These are phyloP conservation scores for Laspeyria flexula DNA, from an alignment of 2,888 invertebrate species.

Conservation along the genomic window DNA sequence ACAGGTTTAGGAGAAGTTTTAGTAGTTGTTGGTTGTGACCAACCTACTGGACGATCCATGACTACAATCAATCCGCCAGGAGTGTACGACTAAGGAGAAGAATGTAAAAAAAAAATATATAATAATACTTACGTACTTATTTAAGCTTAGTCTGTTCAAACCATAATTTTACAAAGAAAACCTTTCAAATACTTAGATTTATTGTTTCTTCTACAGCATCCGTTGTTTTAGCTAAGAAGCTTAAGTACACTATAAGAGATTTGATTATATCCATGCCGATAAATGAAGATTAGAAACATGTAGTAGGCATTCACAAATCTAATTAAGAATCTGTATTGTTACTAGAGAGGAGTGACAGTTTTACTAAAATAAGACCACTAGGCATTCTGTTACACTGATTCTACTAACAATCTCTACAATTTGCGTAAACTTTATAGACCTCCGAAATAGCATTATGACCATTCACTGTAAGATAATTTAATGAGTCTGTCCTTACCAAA, in stretches of 20 bases:
- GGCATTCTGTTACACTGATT: slow-evolving; percentile 7
- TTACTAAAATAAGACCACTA: slow-evolving; percentile 10
- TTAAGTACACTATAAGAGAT: slow-evolving; percentile 16
- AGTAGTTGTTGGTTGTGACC: too few species aligned
- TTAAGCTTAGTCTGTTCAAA: too few species aligned
- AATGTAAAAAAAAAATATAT: too few species aligned
- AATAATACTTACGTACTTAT: too few species aligned
- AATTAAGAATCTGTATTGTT: slow-evolving; percentile 21
- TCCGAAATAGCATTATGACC: slow-evolving; percentile 13
- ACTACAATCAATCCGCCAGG: too few species aligned
- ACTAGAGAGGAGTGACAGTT: not conserved
- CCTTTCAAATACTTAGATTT: too few species aligned
- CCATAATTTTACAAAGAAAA: too few species aligned
- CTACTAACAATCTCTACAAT: slow-evolving; percentile 11
- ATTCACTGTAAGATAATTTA: slow-evolving; percentile 17
- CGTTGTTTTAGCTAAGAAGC: too few species aligned
- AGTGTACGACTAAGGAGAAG: too few species aligned
- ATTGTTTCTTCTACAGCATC: too few species aligned
- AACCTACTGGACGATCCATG: too few species aligned
- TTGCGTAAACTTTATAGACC: slow-evolving; percentile 14
- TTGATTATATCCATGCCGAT: slow-evolving; percentile 5
- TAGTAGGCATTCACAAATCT: slow-evolving; percentile 2
- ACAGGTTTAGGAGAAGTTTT: too few species aligned
- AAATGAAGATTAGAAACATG: slow-evolving; percentile 23
- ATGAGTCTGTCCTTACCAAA: slow-evolving; percentile 10